Conservation (phyloP, 2,113 vertebrate genomes). For the Sula dactylatra region DNA sequence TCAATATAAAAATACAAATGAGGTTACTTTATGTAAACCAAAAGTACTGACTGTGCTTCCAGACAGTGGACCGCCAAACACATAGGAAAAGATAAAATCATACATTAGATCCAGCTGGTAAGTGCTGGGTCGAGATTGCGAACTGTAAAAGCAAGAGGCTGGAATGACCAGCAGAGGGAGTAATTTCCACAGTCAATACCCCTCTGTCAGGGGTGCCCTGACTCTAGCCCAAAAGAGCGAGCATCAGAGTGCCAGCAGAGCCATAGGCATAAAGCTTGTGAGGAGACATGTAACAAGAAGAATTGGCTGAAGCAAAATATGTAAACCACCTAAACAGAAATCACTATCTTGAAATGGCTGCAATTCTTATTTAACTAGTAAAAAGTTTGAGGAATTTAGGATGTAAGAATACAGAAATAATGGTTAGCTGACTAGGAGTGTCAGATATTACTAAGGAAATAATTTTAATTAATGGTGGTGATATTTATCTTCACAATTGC, state of each 20-base stretch:
- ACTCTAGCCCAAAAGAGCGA: not conserved
- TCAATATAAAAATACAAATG: not conserved
- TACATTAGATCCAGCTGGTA: not conserved
- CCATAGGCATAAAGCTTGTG: not conserved
- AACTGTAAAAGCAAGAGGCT: not conserved
- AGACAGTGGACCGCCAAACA: not conserved
- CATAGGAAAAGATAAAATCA: not conserved
- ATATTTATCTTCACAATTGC: not conserved
- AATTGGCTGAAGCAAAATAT: not conserved
- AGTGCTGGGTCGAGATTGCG: not conserved
- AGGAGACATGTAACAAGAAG: not conserved
- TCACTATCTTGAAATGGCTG: not conserved
- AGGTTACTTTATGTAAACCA: not conserved
- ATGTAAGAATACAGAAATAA: not conserved
- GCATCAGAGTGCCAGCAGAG: not conserved
- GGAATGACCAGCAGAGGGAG: conserved; percentile 43
- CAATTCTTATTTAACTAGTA: not conserved
- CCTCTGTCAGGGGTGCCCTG: not conserved
- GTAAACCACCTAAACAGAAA: not conserved
- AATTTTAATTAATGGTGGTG: not conserved
- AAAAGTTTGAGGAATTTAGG: not conserved
- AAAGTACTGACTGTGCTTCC: not conserved
- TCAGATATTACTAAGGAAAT: not conserved
- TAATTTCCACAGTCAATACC: not conserved
- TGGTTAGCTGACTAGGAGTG: not conserved